Evolutionary conservation across 2,888 invertebrate genomes (phyloP), one percentile per base, ranked within the genome.

Genomic region (Calameuta filiformis): DNA sequence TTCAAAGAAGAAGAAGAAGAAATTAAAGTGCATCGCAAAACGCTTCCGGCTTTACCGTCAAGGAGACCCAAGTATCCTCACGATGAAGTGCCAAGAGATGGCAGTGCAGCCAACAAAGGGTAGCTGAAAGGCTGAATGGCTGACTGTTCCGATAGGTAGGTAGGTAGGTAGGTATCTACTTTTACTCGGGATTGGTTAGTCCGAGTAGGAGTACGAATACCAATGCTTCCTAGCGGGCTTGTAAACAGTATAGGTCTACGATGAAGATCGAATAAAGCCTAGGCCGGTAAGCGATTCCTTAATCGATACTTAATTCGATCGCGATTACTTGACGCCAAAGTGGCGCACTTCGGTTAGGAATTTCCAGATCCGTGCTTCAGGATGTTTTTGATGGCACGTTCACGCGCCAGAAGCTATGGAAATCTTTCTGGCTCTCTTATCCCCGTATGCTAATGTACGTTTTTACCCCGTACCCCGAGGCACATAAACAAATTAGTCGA

Each of bases 331-430:
- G 71, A 71, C 71, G 71, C 15, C 40, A 56, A 56, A 56, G 23
- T 56, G 56, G 23, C 56, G 56, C 23, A 56, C 33, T 71, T 71
- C 71, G 0, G 9, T 56, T 23, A 31, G 71, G 71, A 71, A 71
- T 71, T 71, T 34, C 31, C 12, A 34, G 31, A 71, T 33, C 71
- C 31, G 31, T 9, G 12, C 33, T 71, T 71, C 30, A 71, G 71
- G 71, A 71, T 71, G 71, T 71, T 71, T 71, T 71, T 23, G 71
- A 71, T 71, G 56, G 56, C 56, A 56, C 56, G 56, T 56, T 56
- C 9, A 56, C 71, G 33, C 69, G 73, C 77, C 77, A 35, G 68
- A 35, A 77, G 73, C 74, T 34, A 77, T 74, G 77, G 77, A 77
- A 77, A 77, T 73, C 56, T 77, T 77, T 68, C 74, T 71, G 33